A percentile compares a stretch with the other conserved stretches of the same genome.
Evolutionary conservation across 1,140 invertebrate species (phyloP).

Genomic region (Danaus melanippus): DNA sequence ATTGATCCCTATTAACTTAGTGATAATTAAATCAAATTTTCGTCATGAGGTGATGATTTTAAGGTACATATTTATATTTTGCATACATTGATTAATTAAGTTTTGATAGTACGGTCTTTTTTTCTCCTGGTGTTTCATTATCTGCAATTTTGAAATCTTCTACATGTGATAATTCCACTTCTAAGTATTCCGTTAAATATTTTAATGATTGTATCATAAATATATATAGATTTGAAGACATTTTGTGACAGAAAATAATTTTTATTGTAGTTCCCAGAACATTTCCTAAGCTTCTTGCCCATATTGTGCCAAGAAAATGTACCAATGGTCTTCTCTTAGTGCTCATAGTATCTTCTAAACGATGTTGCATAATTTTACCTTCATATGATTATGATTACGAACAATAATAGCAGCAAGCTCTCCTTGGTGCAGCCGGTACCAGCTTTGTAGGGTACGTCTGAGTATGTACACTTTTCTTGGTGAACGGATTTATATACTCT

Average conservation of each 20-base stretch:
- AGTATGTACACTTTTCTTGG: slow-evolving; percentile 48
- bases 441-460: slow-evolving; percentile 56
- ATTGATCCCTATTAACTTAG: too few species aligned
- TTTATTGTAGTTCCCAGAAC: slow-evolving; percentile 32
- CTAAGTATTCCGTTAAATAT: slow-evolving; percentile 24
- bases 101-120: too few species aligned
- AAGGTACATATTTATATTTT: too few species aligned
- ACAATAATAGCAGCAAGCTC: slow-evolving; percentile 52
- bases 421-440: slow-evolving; percentile 52
- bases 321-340: slow-evolving; percentile 31
- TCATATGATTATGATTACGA: slow-evolving; percentile 22
- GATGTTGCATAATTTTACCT: slow-evolving; percentile 28
- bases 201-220: slow-evolving; percentile 32
- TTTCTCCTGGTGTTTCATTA: too few species aligned
- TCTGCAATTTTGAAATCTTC: too few species aligned
- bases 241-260: slow-evolving; percentile 32
- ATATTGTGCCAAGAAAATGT: slow-evolving; percentile 38
- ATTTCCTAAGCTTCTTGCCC: slow-evolving; percentile 29
- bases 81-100: too few species aligned
- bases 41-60: too few species aligned
- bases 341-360: slow-evolving; percentile 19
- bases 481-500: slow-evolving; percentile 50
- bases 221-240: slow-evolving; percentile 40
- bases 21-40: too few species aligned
- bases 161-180: too few species aligned